Percentiles rank a stretch among this genome's conserved stretches.
These are phyloP conservation scores for Pluvianellus socialis DNA, from an alignment of 2,113 vertebrate genomes.

Conservation along the genomic window DNA sequence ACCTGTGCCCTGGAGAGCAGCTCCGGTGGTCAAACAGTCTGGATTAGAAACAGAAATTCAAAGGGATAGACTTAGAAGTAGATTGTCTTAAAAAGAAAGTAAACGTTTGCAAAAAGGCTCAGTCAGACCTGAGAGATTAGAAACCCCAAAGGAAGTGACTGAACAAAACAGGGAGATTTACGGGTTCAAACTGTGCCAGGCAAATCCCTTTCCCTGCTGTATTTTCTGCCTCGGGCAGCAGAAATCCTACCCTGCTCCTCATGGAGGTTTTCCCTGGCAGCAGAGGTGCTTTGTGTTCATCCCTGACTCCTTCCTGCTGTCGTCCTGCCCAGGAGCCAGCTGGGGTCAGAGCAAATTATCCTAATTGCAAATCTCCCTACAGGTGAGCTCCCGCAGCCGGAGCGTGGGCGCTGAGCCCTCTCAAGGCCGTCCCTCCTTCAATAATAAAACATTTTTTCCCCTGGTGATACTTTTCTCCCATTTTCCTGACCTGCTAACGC, in stretches of 20 bases:
- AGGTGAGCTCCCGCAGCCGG: background rate
- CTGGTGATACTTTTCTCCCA: too few relatives aligned
- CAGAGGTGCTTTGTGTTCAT: background rate
- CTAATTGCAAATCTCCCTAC: background rate
- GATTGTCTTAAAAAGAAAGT: background rate
- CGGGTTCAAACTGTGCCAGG: background rate
- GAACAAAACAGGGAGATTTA: background rate
- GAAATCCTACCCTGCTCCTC: background rate
- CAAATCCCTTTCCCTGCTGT: background rate
- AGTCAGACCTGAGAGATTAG: background rate
- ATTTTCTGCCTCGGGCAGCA: background rate
- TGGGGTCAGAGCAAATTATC: background rate
- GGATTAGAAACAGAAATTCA: background rate
- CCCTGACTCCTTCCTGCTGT: background rate
- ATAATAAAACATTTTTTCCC: background rate
- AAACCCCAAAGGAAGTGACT: background rate
- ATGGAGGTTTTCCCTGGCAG: rapidly evolving
- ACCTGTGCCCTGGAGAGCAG: background rate
- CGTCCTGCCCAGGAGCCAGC: background rate
- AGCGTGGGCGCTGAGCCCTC: background rate
- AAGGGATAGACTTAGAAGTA: background rate
- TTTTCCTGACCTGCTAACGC: rapidly evolving
- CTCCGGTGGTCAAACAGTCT: background rate
- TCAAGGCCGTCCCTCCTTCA: background rate
- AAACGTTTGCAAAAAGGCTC: background rate